Evolutionary conservation across 1,140 invertebrate species (phyloP).

Genomic region (Eueides isabella): DNA sequence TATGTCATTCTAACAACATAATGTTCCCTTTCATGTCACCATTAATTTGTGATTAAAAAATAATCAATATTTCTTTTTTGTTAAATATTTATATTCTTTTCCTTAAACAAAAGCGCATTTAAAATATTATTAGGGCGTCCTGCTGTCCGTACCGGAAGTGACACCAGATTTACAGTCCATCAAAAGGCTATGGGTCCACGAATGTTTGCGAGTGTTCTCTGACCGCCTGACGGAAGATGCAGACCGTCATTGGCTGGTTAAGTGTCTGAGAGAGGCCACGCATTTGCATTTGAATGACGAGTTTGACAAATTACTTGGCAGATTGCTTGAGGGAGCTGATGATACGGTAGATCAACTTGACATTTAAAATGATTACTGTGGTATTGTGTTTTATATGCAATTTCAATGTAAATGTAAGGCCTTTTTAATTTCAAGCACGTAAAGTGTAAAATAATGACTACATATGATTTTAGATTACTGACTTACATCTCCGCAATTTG

Average conservation of each 20-base stretch:
- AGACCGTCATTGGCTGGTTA: conserved; percentile 93
- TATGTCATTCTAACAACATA: neutral
- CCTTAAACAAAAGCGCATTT: neutral
- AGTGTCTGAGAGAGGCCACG: conserved; percentile 75
- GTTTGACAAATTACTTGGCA: conserved; percentile 79
- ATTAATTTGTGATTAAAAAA: neutral
- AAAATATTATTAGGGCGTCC: conserved; percentile 87
- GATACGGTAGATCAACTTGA: conserved; percentile 47
- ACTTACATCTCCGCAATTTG: conserved; percentile 91
- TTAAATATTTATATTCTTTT: neutral
- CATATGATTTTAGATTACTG: conserved; percentile 83
- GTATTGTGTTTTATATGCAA: neutral
- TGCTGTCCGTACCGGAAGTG: conserved; percentile 95
- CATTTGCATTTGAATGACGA: conserved; percentile 80
- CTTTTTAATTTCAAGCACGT: neutral
- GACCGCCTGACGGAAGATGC: conserved; percentile 93
- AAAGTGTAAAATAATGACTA: neutral
- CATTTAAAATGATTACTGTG: neutral
- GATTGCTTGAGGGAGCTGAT: conserved; percentile 53
- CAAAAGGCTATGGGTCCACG: conserved; percentile 97
- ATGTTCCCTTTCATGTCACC: neutral
- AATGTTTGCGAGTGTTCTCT: conserved; percentile 96
- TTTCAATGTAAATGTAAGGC: no score
- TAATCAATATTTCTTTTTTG: neutral
- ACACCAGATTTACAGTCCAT: conserved; percentile 94